Conservation (phyloP, 2,797 vertebrate species). For the Spinibarbus caldwelli region DNA sequence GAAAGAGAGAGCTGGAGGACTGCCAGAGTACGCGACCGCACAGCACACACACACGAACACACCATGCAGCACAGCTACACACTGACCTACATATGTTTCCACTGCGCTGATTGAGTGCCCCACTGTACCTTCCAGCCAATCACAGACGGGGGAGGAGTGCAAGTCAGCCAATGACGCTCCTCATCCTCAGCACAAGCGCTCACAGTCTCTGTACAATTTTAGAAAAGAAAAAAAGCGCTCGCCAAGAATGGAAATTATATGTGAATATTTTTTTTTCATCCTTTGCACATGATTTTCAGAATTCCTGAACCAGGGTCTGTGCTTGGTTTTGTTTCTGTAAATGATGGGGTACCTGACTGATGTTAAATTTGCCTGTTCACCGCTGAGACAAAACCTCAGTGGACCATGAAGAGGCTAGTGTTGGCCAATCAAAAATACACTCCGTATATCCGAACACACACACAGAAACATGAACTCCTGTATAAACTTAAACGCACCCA, state of each 20-base stretch:
- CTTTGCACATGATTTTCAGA: not conserved
- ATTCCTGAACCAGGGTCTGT: not conserved
- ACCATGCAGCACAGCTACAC: conserved; percentile 78
- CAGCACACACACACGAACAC: conserved; percentile 57
- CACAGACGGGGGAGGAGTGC: conserved; percentile 79
- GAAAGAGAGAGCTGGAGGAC: conserved; percentile 72
- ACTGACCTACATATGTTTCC: conserved; percentile 83
- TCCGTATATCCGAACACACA: not conserved
- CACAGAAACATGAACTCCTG: conserved; percentile 6
- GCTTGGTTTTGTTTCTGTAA: conserved; percentile 6
- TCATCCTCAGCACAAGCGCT: conserved; percentile 61
- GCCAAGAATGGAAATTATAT: conserved; percentile 57
- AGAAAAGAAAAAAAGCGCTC: conserved; percentile 58
- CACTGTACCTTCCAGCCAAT: conserved; percentile 70
- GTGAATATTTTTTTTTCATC: not conserved
- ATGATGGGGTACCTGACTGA: conserved; percentile 5
- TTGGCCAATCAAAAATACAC: conserved; percentile 13
- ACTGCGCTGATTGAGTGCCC: conserved; percentile 78
- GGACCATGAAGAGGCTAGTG: not conserved
- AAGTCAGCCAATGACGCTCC: conserved; percentile 75
- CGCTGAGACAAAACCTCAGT: not conserved
- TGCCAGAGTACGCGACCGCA: conserved; percentile 81
- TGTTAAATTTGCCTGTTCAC: conserved; percentile 9
- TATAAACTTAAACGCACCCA: not conserved
- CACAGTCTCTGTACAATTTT: conserved; percentile 82